phyloP scores from a whole-genome alignment of 1,140 invertebrate species.

The Drosophila nebulosa region DNA sequence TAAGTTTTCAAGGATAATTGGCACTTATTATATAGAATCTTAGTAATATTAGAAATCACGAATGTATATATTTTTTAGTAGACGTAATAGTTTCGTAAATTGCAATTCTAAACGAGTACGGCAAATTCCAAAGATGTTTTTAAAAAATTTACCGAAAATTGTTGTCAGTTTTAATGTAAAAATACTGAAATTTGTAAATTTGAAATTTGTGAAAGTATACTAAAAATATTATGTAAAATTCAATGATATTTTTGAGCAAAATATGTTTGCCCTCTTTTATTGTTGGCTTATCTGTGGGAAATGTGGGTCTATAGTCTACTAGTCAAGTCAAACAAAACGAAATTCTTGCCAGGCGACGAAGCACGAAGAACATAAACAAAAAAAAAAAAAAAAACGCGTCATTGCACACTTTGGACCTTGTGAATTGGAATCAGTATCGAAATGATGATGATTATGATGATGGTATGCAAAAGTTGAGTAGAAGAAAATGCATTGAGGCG shows the following conservation, averaged over 20 bases:
- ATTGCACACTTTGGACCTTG: constrained; percentile 41
- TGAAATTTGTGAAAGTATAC: not conserved
- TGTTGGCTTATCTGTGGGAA: constrained; percentile 5
- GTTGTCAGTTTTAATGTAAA: too few relatives aligned
- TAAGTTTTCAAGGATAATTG: too few relatives aligned
- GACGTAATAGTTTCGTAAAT: too few relatives aligned
- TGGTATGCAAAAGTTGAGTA: constrained; percentile 2
- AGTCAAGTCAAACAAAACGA: constrained; percentile 1
- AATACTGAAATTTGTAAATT: too few relatives aligned
- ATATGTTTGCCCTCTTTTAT: not conserved
- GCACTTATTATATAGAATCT: too few relatives aligned
- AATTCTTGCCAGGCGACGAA: constrained; percentile 44
- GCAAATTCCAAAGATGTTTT: too few relatives aligned
- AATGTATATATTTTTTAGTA: too few relatives aligned
- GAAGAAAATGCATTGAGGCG: constrained; percentile 49
- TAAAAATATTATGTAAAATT: not conserved
- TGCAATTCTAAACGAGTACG: too few relatives aligned
- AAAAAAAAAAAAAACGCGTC: constrained; percentile 54
- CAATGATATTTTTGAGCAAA: not conserved
- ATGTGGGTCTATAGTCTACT: too few relatives aligned
- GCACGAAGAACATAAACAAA: constrained; percentile 36
- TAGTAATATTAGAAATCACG: too few relatives aligned
- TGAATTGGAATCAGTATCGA: constrained; percentile 22
- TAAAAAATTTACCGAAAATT: too few relatives aligned
- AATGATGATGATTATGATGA: not conserved